phyloP scores from a whole-genome alignment of 2,888 invertebrate genomes.

The Cloeon dipterum region DNA sequence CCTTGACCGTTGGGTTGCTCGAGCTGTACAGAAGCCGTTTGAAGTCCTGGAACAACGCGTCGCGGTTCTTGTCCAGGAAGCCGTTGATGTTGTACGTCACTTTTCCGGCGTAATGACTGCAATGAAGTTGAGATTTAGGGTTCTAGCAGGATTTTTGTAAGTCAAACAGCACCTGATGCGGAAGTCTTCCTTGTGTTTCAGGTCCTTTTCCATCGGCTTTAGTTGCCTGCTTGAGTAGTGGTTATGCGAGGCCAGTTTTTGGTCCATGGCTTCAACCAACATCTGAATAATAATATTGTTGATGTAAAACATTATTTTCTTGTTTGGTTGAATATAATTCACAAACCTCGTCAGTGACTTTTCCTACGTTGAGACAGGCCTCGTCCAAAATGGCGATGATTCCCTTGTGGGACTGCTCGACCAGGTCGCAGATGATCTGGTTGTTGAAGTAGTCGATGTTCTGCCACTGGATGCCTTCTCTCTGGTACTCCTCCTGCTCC shows the following conservation, averaged over 20 bases:
- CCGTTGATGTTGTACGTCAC: slow-evolving; percentile 77
- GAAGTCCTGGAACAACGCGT: slow-evolving; percentile 90
- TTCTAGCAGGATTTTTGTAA: neutral
- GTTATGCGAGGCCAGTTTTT: slow-evolving; percentile 58
- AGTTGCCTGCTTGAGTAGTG: slow-evolving; percentile 78
- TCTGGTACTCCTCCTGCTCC: slow-evolving; percentile 91
- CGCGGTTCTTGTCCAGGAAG: slow-evolving; percentile 94
- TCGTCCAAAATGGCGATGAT: slow-evolving; percentile 86
- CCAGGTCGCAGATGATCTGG: slow-evolving; percentile 73
- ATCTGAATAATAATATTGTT: slow-evolving; percentile 25
- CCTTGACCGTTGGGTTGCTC: slow-evolving; percentile 44
- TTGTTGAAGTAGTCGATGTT: slow-evolving; percentile 95
- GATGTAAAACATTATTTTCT: neutral
- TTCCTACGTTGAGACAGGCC: slow-evolving; percentile 88
- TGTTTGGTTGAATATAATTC: too few species aligned
- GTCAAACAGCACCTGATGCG: slow-evolving; percentile 40
- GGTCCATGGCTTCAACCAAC: slow-evolving; percentile 81
- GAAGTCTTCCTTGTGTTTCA: slow-evolving; percentile 58
- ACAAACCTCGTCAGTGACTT: slow-evolving; percentile 43
- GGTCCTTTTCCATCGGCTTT: slow-evolving; percentile 56
- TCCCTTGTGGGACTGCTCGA: slow-evolving; percentile 84
- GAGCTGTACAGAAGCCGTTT: slow-evolving; percentile 79
- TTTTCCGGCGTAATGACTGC: slow-evolving; percentile 85
- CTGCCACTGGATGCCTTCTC: slow-evolving; percentile 90
- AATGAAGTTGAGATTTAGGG: neutral